Base-by-base conservation (phyloP, 2,888 invertebrate species). In the Thera obeliscata region DNA sequence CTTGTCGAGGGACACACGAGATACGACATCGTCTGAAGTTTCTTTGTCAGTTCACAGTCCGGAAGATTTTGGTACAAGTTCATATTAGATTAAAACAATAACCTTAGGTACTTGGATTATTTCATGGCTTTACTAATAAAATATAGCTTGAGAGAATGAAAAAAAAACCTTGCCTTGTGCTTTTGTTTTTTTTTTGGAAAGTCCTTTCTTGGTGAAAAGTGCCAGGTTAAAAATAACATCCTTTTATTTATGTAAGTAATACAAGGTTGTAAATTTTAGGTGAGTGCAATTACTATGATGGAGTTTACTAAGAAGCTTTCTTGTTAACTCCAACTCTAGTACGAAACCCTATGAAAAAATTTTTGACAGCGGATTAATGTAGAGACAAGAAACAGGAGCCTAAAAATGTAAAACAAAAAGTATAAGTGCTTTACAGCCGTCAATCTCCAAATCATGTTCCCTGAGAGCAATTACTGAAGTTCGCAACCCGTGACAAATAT, bases 391-490 rank as follows among this genome's bases (percentile, higher is more conserved):
- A 22, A 49, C 12, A 36, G 38, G 35, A 22, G 22, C 33, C 36
- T 55, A 56, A 68, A 56, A 64, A 65, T 38, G 35, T 59, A 58
- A 64, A 68, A 70, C 60, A 70, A 72, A 64, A 60, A 61, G 58
- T 61, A 2, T 33, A 62, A 70, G 67, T 61, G 57, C 57, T 64
- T 61, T 59, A 70, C 49, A 69, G 56, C 63, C 74, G 67, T 72
- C 73, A 73, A 68, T 74, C 73, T 69, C 64, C 55, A 54, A 71
- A 82, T 84, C 83, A 83, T 80, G 78, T 79, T 83, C 78, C 84
- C 80, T 79, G 87, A 85, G 89, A 85, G 88, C 91, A 90, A 92
- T 91, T 90, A 91, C 88, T 79, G 77, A 92, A 92, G 88, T 92
- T 89, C 75, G 75, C 80, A 75, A 72, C 70, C 76, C 80, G 81